Base-by-base conservation (phyloP, 2,113 vertebrate genomes). In the Podilymbus podiceps region DNA sequence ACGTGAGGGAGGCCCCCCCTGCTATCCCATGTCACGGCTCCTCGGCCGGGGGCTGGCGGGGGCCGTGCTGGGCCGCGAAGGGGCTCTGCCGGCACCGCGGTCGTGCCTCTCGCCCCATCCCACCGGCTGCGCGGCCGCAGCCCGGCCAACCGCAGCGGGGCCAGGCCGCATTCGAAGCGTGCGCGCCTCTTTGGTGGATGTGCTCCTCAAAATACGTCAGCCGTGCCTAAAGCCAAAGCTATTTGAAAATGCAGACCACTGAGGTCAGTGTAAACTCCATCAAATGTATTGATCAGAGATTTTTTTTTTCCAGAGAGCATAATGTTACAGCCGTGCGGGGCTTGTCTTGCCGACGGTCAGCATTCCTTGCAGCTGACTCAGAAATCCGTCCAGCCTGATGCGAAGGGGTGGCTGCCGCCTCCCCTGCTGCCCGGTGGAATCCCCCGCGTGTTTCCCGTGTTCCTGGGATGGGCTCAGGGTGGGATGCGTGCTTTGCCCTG, bases 141-240 rank as follows among this genome's bases (percentile, higher is more conserved):
- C 35, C 6, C 28, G n/a, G 60, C 62, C 12, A 4, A 25, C 49
- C 4, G 15, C 49, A 8, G n/a, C 46, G 8, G 62, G 19, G 46
- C 60, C 63, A 6, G 20, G 40, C 12, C 2, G 6, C 47, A 1
- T 8, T 21, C 9, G 1, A 10, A 53, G 71, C 2, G 8, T 4
- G 52, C 8, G 4, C 17, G 53, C 2, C 7, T 17, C 15, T 25
- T 27, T 7, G 60, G 50, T 15, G 35, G 42, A 6, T 4, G 35
- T 44, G 53, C 55, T 67, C 71, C 76, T 63, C 66, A 18, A 21
- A 47, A 21, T 5, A 9, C 2, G 23, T 58, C 60, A 19, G 1
- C 59, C 30, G 4, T 9, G 33, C n/a, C 40, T 18, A 3, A 30
- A 55, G 24, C 68, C 35, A 13, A 14, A 35, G 52, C 76, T 44